Conservation (phyloP, 1,140 invertebrate species). For the Rhyacophila brunnea region DNA sequence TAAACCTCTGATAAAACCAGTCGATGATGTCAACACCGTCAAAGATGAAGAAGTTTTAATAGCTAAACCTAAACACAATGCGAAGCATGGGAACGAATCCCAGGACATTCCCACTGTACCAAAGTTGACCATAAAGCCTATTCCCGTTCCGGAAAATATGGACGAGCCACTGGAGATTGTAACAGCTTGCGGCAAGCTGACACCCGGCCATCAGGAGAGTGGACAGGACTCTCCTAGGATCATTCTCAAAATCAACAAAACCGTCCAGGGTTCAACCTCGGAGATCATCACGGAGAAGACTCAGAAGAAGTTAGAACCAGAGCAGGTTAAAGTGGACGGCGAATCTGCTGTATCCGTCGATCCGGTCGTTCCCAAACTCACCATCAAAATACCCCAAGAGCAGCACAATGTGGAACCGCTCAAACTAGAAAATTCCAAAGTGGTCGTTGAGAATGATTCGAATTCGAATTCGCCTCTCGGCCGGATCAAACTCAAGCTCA, state of each 20-base stretch:
- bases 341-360: conserved; percentile 3
- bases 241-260: conserved; percentile 56
- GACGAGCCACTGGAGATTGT: conserved; percentile 51
- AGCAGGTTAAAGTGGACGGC: not conserved
- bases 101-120: conserved; percentile 16
- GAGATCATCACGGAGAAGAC: conserved; percentile 52
- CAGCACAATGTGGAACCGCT: conserved; percentile 8
- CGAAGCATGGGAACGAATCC: not conserved
- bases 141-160: conserved; percentile 42
- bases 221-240: conserved; percentile 54
- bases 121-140: conserved; percentile 35
- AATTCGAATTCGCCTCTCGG: conserved; percentile 21
- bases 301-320: conserved; percentile 38
- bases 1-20: conserved; percentile 43
- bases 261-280: conserved; percentile 50
- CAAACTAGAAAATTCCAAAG: conserved; percentile 11
- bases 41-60: not conserved
- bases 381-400: conserved; percentile 29
- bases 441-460: conserved; percentile 4
- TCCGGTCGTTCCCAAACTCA: conserved; percentile 26
- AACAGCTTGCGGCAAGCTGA: conserved; percentile 41
- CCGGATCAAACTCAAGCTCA: conserved; percentile 29
- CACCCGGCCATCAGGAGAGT: conserved; percentile 41
- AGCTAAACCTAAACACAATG: not conserved
- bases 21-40: conserved; percentile 24